These are phyloP conservation scores for Drosophila monieri DNA, from an alignment of 2,888 invertebrate genomes.

Conservation along the genomic window DNA sequence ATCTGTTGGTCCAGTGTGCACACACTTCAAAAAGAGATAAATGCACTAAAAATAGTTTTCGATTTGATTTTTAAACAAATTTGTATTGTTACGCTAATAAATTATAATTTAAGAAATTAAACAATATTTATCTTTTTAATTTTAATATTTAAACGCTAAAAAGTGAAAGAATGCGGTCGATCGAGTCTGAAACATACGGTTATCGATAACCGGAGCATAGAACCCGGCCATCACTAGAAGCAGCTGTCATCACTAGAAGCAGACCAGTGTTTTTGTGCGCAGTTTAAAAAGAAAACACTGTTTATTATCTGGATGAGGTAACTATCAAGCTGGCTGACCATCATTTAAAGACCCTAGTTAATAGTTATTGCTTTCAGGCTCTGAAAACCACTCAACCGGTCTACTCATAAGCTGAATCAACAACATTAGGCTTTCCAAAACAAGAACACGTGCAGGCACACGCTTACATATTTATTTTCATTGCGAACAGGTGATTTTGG, in stretches of 20 bases:
- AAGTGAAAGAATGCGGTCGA: neutral
- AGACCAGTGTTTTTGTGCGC: slow-evolving; percentile 1
- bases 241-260: neutral
- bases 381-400: neutral
- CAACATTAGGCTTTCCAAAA: slow-evolving; percentile 1
- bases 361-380: neutral
- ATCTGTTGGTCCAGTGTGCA: slow-evolving; percentile 38
- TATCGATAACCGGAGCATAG: neutral
- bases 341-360: neutral
- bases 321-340: neutral
- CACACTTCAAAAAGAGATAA: slow-evolving; percentile 1
- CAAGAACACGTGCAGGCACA: slow-evolving; percentile 61
- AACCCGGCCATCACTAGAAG: too few relatives aligned
- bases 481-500: neutral
- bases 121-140: neutral
- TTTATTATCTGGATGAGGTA: neutral
- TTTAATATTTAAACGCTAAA: neutral
- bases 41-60: neutral
- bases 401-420: neutral
- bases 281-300: neutral
- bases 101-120: neutral
- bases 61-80: neutral
- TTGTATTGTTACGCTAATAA: neutral
- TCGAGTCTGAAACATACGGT: neutral
- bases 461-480: neutral